A percentile compares a stretch with the other conserved stretches of the same genome.
Conservation (phyloP, 1,140 invertebrate species). For the Anastrepha obliqua region DNA sequence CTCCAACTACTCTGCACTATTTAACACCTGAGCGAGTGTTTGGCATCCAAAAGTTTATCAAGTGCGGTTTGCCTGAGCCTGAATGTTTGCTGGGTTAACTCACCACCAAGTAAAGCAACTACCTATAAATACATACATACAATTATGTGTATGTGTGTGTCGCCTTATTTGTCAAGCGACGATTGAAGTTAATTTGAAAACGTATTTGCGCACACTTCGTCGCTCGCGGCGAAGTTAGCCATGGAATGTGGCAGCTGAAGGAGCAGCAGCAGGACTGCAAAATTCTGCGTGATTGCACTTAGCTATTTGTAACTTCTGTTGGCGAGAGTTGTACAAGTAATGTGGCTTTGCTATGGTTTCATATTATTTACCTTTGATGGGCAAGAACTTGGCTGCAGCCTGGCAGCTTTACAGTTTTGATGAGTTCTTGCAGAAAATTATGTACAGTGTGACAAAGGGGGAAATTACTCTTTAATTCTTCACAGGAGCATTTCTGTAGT, state of each 20-base stretch:
- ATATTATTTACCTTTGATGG: constrained; percentile 3
- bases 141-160: neutral
- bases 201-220: constrained; percentile 28
- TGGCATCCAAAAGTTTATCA: no score
- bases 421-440: neutral
- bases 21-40: no score
- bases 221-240: neutral
- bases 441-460: neutral
- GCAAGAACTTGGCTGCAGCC: neutral
- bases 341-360: constrained; percentile 29
- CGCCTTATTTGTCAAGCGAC: neutral
- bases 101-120: neutral
- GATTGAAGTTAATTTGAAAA: constrained; percentile 29
- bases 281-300: constrained; percentile 40
- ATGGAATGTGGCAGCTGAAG: neutral
- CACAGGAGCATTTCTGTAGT: no score
- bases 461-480: no score
- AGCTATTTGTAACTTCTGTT: neutral
- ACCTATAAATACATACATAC: neutral
- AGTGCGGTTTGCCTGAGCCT: no score
- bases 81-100: neutral
- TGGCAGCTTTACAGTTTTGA: neutral
- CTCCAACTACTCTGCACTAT: no score
- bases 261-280: constrained; percentile 14
- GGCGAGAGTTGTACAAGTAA: neutral